Evolutionary conservation across 1,140 invertebrate species (phyloP), one percentile per base, ranked within the genome.

Genomic region (Drosophila arawakana): DNA sequence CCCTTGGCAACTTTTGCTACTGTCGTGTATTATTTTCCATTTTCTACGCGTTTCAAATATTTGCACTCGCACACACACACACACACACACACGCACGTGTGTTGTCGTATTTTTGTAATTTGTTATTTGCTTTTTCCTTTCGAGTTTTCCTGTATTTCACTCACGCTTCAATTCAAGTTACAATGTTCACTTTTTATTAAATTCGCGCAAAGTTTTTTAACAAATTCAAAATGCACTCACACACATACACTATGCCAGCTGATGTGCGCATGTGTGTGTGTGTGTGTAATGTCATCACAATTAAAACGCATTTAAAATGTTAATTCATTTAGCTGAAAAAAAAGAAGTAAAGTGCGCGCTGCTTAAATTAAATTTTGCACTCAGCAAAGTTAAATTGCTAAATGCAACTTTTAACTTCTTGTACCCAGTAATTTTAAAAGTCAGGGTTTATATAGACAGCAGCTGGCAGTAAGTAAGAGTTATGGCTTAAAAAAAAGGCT

Each of bases 271-370:
- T 39, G 34, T n/a, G 6, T 49, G 35, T 44, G 21, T 43, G 21
- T 54, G 21, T 65, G 49, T 34, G 3, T 18, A 18, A 39, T 54
- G 63, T 18, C 34, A 67, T 35, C 63, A 73, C 71, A 73, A 73
- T 73, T 68, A 60, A 73, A 73, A 60, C 49, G 63, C 71, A 73
- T 73, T 68, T 73, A 55, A 68, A 67, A 73, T 73, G 71, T 73
- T 73, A 73, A 68, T 73, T 67, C 63, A 67, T 54, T 73, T 73
- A 73, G 57, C 41, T 25, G 37, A 35, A 43, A 54, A 54, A 52
- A 54, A 43, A 15, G 15, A 43, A 11, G 37, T 25, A 6, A 18
- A 49, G 44, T 21, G 54, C 63, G 46, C 54, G 54, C 63, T 25
- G 55, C 55, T 73, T 59, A 50, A 73, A 73, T 73, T 73, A 46